Percentiles rank a stretch among this genome's conserved stretches.
phyloP scores from a whole-genome alignment of 2,888 invertebrate species.

The Caenorhabditis sinica region DNA sequence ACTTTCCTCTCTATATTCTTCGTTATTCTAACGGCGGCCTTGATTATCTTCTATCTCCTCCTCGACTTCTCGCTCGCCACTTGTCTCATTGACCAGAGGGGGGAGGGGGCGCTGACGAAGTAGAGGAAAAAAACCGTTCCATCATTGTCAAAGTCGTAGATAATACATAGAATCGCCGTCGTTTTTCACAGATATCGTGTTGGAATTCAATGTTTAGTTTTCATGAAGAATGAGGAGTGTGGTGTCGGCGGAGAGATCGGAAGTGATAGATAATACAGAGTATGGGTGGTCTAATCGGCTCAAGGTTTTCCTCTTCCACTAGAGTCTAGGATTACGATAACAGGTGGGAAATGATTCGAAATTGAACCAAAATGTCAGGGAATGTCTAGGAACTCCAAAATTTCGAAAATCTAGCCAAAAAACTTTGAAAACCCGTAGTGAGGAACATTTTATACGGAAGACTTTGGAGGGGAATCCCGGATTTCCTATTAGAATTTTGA shows the following conservation, averaged over 20 bases:
- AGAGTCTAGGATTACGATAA: no score
- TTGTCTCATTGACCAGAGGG: constrained; percentile 50
- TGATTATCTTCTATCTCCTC: constrained; percentile 17
- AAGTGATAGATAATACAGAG: not conserved
- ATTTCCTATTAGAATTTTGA: no score
- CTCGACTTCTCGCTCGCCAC: constrained; percentile 12
- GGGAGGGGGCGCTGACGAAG: constrained; percentile 6
- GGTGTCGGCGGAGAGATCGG: not conserved
- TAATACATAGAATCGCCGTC: no score
- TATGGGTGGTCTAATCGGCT: not conserved
- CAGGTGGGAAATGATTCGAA: no score
- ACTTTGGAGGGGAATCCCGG: no score
- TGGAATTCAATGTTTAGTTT: constrained; percentile 6
- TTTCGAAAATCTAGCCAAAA: no score
- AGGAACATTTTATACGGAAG: no score
- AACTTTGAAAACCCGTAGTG: no score
- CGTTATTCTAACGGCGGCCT: constrained; percentile 3
- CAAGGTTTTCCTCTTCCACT: no score
- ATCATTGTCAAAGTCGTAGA: constrained; percentile 61
- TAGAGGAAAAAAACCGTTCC: constrained; percentile 53
- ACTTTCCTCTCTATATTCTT: constrained; percentile 7
- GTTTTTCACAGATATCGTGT: constrained; percentile 31
- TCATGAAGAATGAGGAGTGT: constrained; percentile 8
- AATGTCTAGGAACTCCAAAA: no score
- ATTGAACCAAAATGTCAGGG: no score